These are phyloP conservation scores for Microtus richardsoni DNA, from an alignment of 2,113 vertebrate species.

Conservation along the genomic window DNA sequence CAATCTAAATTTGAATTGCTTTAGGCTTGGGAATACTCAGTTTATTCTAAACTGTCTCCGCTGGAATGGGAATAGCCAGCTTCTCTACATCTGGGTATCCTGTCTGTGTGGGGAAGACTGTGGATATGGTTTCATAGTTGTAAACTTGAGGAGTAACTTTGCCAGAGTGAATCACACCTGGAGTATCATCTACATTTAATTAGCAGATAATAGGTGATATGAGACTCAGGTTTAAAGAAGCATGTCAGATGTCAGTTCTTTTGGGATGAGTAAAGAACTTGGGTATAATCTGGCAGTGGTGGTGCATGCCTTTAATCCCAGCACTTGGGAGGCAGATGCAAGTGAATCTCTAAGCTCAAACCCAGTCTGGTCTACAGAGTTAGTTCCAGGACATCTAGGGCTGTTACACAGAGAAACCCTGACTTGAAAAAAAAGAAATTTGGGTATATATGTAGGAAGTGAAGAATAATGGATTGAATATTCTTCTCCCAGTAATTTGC, in stretches of 20 bases:
- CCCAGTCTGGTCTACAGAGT: no score
- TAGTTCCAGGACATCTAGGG: no score
- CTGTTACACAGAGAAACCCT: no score
- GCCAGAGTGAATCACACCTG: no score
- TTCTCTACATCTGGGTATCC: no score
- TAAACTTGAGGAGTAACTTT: not conserved
- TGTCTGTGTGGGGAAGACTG: not conserved
- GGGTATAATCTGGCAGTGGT: no score
- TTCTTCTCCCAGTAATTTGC: not conserved
- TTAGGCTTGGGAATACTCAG: fast-evolving
- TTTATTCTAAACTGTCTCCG: not conserved
- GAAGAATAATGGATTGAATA: not conserved
- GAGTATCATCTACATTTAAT: no score
- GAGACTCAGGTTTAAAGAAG: not conserved
- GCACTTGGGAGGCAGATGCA: no score
- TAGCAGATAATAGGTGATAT: not conserved
- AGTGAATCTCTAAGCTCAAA: no score
- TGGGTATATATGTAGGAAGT: not conserved
- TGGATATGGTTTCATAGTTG: not conserved
- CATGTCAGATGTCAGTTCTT: not conserved
- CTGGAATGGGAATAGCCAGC: not conserved
- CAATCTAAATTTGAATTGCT: not conserved
- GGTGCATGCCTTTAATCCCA: no score
- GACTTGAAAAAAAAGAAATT: no score
- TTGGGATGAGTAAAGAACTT: no score